phyloP scores from a whole-genome alignment of 2,888 invertebrate species.

The Phortica magna region DNA sequence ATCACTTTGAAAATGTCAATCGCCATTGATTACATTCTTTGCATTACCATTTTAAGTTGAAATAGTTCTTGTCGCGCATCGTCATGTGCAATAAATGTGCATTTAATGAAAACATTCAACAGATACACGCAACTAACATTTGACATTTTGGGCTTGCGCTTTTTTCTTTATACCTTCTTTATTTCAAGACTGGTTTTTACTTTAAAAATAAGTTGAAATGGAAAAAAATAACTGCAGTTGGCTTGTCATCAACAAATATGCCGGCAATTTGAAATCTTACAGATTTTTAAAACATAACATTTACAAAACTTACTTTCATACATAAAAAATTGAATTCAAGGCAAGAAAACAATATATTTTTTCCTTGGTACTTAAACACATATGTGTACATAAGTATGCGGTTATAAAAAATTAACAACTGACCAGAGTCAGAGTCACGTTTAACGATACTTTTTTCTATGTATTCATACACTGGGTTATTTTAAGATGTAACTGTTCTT shows the following conservation, averaged over 20 bases:
- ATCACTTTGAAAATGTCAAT: slow-evolving; percentile 23
- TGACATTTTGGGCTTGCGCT: slow-evolving; percentile 45
- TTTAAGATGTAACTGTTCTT: too few relatives aligned
- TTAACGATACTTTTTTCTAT: too few relatives aligned
- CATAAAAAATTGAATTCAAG: too few relatives aligned
- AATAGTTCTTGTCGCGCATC: slow-evolving; percentile 36
- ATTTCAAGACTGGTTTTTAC: slow-evolving; percentile 12
- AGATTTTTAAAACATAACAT: too few relatives aligned
- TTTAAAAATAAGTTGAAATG: neutral
- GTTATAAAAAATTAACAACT: too few relatives aligned
- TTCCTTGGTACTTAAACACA: neutral
- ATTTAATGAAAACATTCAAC: neutral
- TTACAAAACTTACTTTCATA: too few relatives aligned
- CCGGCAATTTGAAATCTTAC: too few relatives aligned
- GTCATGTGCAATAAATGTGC: neutral
- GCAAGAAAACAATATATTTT: too few relatives aligned
- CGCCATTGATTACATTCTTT: slow-evolving; percentile 9
- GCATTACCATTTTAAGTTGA: slow-evolving; percentile 10
- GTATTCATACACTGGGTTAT: too few relatives aligned
- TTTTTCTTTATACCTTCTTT: neutral
- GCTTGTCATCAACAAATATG: neutral
- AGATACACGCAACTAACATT: slow-evolving; percentile 38
- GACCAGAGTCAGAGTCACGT: too few relatives aligned
- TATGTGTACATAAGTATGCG: neutral
- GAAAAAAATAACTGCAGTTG: neutral